Evolutionary conservation across 1,140 invertebrate genomes (phyloP), one percentile per base, ranked within the genome.

Genomic region (Zaprionus lachaisei): DNA sequence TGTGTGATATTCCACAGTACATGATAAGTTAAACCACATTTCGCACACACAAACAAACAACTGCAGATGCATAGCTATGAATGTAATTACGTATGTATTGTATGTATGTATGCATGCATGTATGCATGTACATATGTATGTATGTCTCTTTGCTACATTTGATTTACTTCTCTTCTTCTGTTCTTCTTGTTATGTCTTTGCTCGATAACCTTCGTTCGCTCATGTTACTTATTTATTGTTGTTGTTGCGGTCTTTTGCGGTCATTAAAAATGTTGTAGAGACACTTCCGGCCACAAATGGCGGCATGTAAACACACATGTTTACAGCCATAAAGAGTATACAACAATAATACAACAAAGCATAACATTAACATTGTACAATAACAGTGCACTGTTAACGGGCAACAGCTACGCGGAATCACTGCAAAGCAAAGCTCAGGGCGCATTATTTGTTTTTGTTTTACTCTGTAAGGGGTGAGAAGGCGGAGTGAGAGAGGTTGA

Each of bases 251-350:
- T 62, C 57, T 56, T 81, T 72, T 84, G 81, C 64, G 78, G 81
- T 85, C 84, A 89, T 90, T 89, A 90, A 80, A 67, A 73, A 84
- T 67, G 56, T 60, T 77, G 70, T 73, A 26, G 62, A 26, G 61
- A 62, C 63, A 68, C 84, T 84, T 87, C 84, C 84, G 84, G 84
- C 77, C 69, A 57, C 67, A 84, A 79, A 86, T 75, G 64, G 71
- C 63, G 75, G 58, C 84, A 81, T 89, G 84, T 87, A 87, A 87
- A 89, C 84, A 89, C 78, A 87, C 78, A 81, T 89, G 84, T 83
- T 89, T 86, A 89, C 77, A 85, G 64, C 69, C 64, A 78, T 69
- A 72, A 71, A 71, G 69, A 37, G 54, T 63, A 57, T 22, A 78
- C 22, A 79, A 71, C 47, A 70, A 80, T 28, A 77, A 81, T 38